A percentile compares a stretch with the other conserved stretches of the same genome.
Evolutionary conservation across 2,113 vertebrate genomes (phyloP).

Genomic region (Elephantulus edwardii): DNA sequence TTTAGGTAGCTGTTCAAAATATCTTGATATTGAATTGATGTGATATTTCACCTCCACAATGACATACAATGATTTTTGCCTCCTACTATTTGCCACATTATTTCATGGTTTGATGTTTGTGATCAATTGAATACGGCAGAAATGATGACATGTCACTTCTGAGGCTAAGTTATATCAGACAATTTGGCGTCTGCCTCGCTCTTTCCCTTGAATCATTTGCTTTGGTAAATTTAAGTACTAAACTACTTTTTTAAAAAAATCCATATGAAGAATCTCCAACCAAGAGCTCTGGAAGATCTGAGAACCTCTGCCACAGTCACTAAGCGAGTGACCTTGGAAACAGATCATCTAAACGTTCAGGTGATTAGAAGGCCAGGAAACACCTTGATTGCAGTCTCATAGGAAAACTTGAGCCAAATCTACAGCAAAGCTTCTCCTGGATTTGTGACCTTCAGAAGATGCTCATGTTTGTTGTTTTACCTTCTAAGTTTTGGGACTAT

Average conservation of each 20-base stretch:
- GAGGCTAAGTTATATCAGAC: not conserved
- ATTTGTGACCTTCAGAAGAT: not conserved
- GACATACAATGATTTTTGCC: not conserved
- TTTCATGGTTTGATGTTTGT: not conserved
- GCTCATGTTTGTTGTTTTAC: not conserved
- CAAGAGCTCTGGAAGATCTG: not conserved
- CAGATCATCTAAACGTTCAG: not conserved
- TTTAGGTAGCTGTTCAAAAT: not conserved
- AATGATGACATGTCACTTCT: not conserved
- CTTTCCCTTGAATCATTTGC: not conserved
- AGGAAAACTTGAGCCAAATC: not conserved
- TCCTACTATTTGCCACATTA: not conserved
- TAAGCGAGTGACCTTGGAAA: not conserved
- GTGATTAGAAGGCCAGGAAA: not conserved
- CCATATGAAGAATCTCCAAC: not conserved
- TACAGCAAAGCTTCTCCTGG: not conserved
- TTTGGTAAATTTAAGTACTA: not conserved
- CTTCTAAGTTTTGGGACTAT: not conserved
- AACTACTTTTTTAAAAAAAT: not conserved
- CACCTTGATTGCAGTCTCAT: not conserved
- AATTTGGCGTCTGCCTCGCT: not conserved
- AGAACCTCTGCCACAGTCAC: not conserved
- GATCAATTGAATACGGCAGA: not conserved
- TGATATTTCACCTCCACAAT: not conserved
- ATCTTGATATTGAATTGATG: not conserved